Evolutionary conservation across 2,888 invertebrate genomes (phyloP).

Genomic region (Drosophila hawaiiensis): DNA sequence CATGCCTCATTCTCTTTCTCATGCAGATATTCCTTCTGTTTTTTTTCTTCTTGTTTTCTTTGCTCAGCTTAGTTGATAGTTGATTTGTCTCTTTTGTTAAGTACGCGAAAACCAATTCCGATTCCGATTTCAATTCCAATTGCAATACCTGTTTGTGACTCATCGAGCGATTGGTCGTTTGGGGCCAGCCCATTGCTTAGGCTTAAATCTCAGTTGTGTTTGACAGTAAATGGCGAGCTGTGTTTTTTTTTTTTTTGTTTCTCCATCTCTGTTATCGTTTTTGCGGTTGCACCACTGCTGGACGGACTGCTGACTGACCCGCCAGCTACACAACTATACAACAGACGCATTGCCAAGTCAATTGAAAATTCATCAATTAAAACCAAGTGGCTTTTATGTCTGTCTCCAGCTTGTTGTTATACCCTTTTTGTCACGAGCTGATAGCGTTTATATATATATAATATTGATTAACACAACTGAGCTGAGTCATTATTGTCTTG

Average conservation of each 20-base stretch:
- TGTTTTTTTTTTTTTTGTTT: slow-evolving; percentile 1
- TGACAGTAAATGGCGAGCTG: slow-evolving; percentile 6
- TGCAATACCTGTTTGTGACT: slow-evolving; percentile 73
- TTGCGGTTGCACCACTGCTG: slow-evolving; percentile 9
- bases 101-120: slow-evolving; percentile 54
- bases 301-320: slow-evolving; percentile 6
- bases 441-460: neutral
- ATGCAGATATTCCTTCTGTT: slow-evolving; percentile 1
- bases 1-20: neutral
- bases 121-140: slow-evolving; percentile 44
- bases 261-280: slow-evolving; percentile 3
- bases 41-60: neutral
- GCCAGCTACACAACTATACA: neutral
- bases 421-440: neutral
- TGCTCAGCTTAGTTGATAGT: slow-evolving; percentile 17
- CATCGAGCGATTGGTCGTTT: slow-evolving; percentile 53
- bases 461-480: neutral
- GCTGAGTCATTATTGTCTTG: neutral
- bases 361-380: slow-evolving; percentile 44
- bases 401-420: slow-evolving; percentile 3
- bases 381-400: slow-evolving; percentile 25
- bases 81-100: slow-evolving; percentile 36
- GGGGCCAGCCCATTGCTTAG: slow-evolving; percentile 27
- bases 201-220: slow-evolving; percentile 32
- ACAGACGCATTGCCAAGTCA: slow-evolving; percentile 23